Evolutionary conservation across 2,888 invertebrate species (phyloP).

Genomic region (Aspidiotus rigidus): DNA sequence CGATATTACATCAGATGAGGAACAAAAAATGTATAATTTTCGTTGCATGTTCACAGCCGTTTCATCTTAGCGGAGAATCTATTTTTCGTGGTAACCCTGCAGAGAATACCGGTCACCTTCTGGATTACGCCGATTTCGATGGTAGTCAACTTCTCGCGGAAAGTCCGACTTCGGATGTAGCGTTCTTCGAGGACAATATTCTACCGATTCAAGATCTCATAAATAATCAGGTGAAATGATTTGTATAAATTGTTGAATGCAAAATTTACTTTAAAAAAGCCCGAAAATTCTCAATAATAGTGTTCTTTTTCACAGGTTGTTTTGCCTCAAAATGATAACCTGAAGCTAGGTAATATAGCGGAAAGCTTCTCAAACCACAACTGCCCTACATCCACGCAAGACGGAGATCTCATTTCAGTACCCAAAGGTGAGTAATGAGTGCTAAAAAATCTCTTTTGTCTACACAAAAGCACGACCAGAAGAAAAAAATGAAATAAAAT

Average conservation of each 20-base stretch:
- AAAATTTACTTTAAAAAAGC: not conserved
- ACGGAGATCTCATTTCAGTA: conserved; percentile 1
- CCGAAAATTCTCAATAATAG: not conserved
- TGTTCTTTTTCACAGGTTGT: conserved; percentile 12
- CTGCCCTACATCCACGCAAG: not conserved
- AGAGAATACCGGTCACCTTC: conserved; percentile 22
- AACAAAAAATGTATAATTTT: too few relatives aligned
- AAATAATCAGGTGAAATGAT: conserved; percentile 17
- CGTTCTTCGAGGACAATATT: conserved; percentile 4
- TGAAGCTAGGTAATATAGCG: conserved; percentile 5
- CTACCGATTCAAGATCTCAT: not conserved
- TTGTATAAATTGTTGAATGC: not conserved
- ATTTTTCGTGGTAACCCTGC: too few relatives aligned
- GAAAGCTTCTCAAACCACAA: conserved; percentile 1
- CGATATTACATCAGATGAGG: too few relatives aligned
- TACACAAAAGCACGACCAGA: too few relatives aligned
- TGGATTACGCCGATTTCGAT: conserved; percentile 13
- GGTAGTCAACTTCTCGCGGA: conserved; percentile 5
- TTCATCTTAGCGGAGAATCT: too few relatives aligned
- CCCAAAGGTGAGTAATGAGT: conserved; percentile 23
- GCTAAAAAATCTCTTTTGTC: too few relatives aligned
- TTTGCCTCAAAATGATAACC: conserved; percentile 13
- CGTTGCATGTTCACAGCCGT: too few relatives aligned
- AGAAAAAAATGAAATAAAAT: too few relatives aligned
- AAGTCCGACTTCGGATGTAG: not conserved